These are phyloP conservation scores for Cassiopea xamachana DNA, from an alignment of 30 jellyfish, hydroid and myxozoan genomes.

Conservation along the genomic window DNA sequence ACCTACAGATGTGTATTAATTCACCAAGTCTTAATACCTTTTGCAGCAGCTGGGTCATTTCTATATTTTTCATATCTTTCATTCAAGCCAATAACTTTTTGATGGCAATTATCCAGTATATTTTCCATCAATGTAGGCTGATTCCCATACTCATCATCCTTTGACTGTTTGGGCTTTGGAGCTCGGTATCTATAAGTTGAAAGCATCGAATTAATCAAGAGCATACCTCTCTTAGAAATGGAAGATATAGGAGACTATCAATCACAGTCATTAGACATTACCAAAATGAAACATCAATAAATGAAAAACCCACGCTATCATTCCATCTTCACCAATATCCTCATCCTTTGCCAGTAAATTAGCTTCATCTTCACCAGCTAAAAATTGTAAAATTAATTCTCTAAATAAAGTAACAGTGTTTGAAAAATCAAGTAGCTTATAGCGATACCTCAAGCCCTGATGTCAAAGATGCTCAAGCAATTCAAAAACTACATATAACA, in stretches of 20 bases:
- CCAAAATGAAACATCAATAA: not conserved
- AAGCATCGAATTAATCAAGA: not conserved
- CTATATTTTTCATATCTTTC: constrained; percentile 31
- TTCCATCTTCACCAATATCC: constrained; percentile 64
- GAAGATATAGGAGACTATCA: not conserved
- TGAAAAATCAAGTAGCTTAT: too few relatives aligned
- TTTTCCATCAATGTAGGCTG: constrained; percentile 41
- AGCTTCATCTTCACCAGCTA: not conserved
- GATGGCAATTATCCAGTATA: constrained; percentile 38
- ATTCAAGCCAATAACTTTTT: constrained; percentile 12
- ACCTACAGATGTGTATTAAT: not conserved
- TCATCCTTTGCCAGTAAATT: constrained; percentile 18
- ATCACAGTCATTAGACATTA: not conserved
- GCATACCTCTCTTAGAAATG: not conserved
- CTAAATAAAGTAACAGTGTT: too few relatives aligned
- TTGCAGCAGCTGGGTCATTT: constrained; percentile 50
- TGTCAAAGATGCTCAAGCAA: too few relatives aligned
- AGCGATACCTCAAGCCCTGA: too few relatives aligned
- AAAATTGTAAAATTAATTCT: not conserved
- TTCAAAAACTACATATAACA: too few relatives aligned
- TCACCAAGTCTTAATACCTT: not conserved
- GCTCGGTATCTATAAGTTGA: constrained; percentile 40
- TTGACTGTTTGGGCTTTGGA: constrained; percentile 18
- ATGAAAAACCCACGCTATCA: constrained; percentile 43
- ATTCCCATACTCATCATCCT: not conserved